A percentile compares a stretch with the other conserved stretches of the same genome.
phyloP scores from a whole-genome alignment of 1,140 invertebrate species.

The Bombyx mori region DNA sequence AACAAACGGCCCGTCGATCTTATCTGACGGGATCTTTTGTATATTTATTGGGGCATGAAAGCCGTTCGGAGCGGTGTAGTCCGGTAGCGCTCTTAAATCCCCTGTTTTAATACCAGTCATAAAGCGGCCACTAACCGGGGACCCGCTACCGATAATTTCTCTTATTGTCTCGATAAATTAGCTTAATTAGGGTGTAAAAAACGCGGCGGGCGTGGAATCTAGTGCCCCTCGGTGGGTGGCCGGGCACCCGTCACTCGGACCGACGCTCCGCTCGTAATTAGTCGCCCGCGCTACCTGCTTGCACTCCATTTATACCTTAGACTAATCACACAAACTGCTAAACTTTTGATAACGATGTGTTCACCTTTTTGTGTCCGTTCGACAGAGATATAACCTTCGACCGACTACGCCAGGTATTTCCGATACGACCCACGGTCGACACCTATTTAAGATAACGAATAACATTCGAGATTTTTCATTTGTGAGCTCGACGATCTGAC shows the following conservation, averaged over 20 bases:
- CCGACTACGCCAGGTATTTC: no score
- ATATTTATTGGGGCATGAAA: slow-evolving; percentile 51
- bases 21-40: slow-evolving; percentile 53
- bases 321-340: no score
- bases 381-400: no score
- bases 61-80: slow-evolving; percentile 33
- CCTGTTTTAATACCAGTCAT: slow-evolving; percentile 57
- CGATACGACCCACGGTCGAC: no score
- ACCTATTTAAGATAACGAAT: no score
- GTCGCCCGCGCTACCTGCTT: no score
- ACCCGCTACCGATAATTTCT: slow-evolving; percentile 47
- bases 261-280: no score
- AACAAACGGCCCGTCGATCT: slow-evolving; percentile 15
- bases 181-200: slow-evolving; percentile 67
- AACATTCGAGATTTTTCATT: no score
- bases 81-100: slow-evolving; percentile 53
- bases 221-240: slow-evolving; percentile 47
- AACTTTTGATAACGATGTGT: no score
- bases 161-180: slow-evolving; percentile 67
- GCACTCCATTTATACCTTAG: no score
- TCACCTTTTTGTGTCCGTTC: no score
- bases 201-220: slow-evolving; percentile 48
- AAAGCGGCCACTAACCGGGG: slow-evolving; percentile 46
- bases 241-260: not conserved
- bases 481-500: no score